Conservation (phyloP, 2,797 vertebrate genomes). For the Chloroceryle inda region DNA sequence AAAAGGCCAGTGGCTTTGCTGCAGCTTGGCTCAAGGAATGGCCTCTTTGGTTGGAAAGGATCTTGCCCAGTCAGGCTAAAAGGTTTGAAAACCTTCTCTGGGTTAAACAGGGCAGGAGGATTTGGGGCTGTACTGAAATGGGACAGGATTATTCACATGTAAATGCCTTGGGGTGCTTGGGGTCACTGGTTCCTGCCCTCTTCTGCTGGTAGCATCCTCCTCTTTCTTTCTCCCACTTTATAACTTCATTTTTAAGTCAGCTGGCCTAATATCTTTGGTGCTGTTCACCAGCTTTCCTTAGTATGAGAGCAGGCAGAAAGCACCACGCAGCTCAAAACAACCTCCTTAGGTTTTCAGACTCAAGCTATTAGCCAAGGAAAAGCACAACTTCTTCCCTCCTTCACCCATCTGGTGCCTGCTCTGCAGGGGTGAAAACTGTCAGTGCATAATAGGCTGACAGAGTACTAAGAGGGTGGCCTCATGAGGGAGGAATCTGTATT, state of each 20-base stretch:
- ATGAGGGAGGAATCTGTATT: not conserved
- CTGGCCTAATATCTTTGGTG: not conserved
- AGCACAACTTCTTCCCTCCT: not conserved
- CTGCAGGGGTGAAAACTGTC: conserved; percentile 12
- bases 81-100: not conserved
- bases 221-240: not conserved
- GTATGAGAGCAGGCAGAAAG: not conserved
- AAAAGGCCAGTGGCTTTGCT: not conserved
- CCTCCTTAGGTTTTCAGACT: not conserved
- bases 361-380: not conserved
- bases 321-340: not conserved
- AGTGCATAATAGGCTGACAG: not conserved
- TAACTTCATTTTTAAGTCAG: not conserved
- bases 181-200: not conserved
- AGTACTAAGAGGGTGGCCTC: not conserved
- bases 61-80: not conserved
- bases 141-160: not conserved
- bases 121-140: not conserved
- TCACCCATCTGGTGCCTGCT: conserved; percentile 18
- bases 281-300: not conserved
- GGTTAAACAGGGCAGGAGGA: not conserved
- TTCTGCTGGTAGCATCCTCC: not conserved
- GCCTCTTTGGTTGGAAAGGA: not conserved
- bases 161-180: not conserved
- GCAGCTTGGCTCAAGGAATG: not conserved